These are phyloP conservation scores for Pherbina coryleti DNA, from an alignment of 2,888 invertebrate species.

Conservation along the genomic window DNA sequence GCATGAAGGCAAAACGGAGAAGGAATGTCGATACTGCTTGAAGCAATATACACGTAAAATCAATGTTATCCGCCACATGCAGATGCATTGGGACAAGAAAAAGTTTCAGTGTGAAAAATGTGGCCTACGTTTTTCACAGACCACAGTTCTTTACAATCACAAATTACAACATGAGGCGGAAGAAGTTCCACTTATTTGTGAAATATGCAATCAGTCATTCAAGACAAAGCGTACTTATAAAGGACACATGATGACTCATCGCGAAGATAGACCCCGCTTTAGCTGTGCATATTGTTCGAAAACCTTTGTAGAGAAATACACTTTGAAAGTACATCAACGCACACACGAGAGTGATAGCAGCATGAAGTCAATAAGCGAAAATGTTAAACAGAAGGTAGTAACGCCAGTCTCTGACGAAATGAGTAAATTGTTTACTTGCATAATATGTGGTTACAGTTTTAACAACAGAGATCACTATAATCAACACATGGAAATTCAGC, in stretches of 20 bases:
- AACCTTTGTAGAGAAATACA: conserved; percentile 65
- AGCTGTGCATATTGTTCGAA: conserved; percentile 60
- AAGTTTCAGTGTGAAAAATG: conserved; percentile 66
- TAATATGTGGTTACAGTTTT: conserved; percentile 51
- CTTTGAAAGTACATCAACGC: conserved; percentile 63
- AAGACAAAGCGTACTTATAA: conserved; percentile 65
- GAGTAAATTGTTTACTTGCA: conserved; percentile 48
- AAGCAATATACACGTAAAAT: conserved; percentile 64
- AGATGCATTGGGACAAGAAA: conserved; percentile 64
- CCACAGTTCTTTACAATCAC: conserved; percentile 63
- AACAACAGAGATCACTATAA: conserved; percentile 49
- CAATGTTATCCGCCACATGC: conserved; percentile 64
- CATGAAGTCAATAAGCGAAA: conserved; percentile 11
- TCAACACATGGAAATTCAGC: conserved; percentile 54
- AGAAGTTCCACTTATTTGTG: conserved; percentile 62
- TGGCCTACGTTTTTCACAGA: conserved; percentile 63
- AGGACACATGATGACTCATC: conserved; percentile 63
- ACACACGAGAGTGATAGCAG: conserved; percentile 44
- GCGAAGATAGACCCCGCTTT: conserved; percentile 62
- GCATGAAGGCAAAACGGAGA: conserved; percentile 64
- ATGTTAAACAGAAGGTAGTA: conserved; percentile 33
- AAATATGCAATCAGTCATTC: conserved; percentile 61
- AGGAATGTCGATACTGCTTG: conserved; percentile 63
- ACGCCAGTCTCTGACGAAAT: not conserved
- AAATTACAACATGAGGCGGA: conserved; percentile 65